These are phyloP conservation scores for Drosophila nigromelanica DNA, from an alignment of 1,140 invertebrate species.

Conservation along the genomic window DNA sequence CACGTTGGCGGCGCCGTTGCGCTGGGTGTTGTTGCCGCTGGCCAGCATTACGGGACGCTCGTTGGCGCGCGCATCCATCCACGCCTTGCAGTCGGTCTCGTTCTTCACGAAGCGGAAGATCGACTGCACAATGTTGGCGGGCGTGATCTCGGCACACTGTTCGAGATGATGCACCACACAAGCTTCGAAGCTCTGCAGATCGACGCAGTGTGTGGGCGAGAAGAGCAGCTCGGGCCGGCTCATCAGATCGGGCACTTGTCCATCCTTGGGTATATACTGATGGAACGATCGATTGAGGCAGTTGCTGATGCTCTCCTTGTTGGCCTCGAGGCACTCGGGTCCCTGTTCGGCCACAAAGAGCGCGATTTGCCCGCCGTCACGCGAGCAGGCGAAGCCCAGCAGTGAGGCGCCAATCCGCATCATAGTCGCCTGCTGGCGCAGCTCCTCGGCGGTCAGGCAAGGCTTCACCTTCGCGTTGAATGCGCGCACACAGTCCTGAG, in stretches of 20 bases:
- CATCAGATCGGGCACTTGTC: slow-evolving; percentile 65
- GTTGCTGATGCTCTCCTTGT: slow-evolving; percentile 86
- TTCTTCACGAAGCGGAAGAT: slow-evolving; percentile 90
- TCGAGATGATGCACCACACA: slow-evolving; percentile 88
- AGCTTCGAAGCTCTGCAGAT: slow-evolving; percentile 86
- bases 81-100: slow-evolving; percentile 87
- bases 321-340: slow-evolving; percentile 88
- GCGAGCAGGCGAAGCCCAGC: slow-evolving; percentile 89
- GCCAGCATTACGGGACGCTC: slow-evolving; percentile 58
- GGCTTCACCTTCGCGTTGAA: slow-evolving; percentile 86
- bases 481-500: slow-evolving; percentile 87
- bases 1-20: slow-evolving; percentile 21
- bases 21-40: slow-evolving; percentile 42
- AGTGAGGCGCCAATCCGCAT: slow-evolving; percentile 88
- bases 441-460: slow-evolving; percentile 87
- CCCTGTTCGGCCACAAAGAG: slow-evolving; percentile 91
- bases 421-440: slow-evolving; percentile 83
- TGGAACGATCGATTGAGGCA: slow-evolving; percentile 88
- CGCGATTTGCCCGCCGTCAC: slow-evolving; percentile 92
- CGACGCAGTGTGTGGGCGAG: slow-evolving; percentile 77
- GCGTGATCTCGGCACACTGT: slow-evolving; percentile 89
- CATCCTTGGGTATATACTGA: slow-evolving; percentile 84
- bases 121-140: slow-evolving; percentile 91
- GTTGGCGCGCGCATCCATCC: slow-evolving; percentile 62
- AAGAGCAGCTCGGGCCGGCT: slow-evolving; percentile 68